phyloP scores from a whole-genome alignment of 1,140 invertebrate species.

The Pseudomyrmex sp. region DNA sequence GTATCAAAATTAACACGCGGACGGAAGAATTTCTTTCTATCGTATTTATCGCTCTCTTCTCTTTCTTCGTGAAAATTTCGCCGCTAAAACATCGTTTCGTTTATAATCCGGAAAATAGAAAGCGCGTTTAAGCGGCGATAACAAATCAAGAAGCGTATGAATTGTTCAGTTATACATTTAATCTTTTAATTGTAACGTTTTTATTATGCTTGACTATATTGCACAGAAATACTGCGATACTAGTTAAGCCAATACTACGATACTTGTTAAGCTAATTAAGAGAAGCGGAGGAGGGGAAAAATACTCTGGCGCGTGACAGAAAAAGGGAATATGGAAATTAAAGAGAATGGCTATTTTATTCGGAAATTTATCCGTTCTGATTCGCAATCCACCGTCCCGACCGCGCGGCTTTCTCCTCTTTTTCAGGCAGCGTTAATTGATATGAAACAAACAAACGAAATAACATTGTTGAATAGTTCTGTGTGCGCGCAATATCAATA shows the following conservation, averaged over 20 bases:
- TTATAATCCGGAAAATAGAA: not conserved
- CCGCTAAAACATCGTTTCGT: not conserved
- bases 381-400: not conserved
- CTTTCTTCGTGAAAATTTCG: not conserved
- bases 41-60: conserved; percentile 13
- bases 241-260: not conserved
- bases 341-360: conserved; percentile 49
- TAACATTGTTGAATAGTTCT: conserved; percentile 49
- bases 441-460: conserved; percentile 57
- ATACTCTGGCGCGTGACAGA: not conserved
- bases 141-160: conserved; percentile 23
- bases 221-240: not conserved
- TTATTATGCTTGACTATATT: conserved; percentile 6
- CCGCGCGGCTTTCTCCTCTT: conserved; percentile 42
- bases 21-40: conserved; percentile 10
- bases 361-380: conserved; percentile 54
- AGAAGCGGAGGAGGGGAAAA: not conserved
- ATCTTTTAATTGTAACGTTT: conserved; percentile 45
- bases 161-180: conserved; percentile 25
- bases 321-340: conserved; percentile 18
- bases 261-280: conserved; percentile 39
- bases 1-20: conserved; percentile 54
- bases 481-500: conserved; percentile 47
- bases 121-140: not conserved
- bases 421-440: conserved; percentile 52